phyloP scores from a whole-genome alignment of 2,888 invertebrate species.

The Meteorus cinctellus region DNA sequence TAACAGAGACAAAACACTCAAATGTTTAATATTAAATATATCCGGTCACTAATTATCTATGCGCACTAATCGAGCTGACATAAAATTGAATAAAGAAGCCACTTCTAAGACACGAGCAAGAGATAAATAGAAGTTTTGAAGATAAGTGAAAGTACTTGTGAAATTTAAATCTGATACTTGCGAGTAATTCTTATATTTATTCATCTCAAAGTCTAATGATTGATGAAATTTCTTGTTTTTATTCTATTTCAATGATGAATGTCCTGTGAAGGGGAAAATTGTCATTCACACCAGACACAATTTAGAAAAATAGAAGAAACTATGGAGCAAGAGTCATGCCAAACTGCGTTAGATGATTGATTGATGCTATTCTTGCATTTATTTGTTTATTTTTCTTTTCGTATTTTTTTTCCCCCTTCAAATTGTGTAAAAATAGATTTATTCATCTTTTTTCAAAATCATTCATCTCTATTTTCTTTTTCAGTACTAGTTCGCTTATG shows the following conservation, averaged over 20 bases:
- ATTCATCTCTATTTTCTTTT: neutral
- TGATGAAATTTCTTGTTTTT: neutral
- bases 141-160: neutral
- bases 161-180: neutral
- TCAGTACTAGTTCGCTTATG: slow-evolving; percentile 1
- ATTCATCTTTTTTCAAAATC: slow-evolving; percentile 26
- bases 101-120: neutral
- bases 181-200: neutral
- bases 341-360: slow-evolving; percentile 24
- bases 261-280: neutral
- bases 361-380: neutral
- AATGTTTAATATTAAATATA: neutral
- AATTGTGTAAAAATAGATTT: slow-evolving; percentile 45
- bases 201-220: neutral
- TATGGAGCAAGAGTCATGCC: slow-evolving; percentile 25
- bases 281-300: slow-evolving; percentile 34
- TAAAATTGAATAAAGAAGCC: neutral
- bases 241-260: neutral
- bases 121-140: neutral
- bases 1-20: neutral
- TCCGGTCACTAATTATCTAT: neutral
- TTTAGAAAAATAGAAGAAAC: slow-evolving; percentile 46
- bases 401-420: neutral
- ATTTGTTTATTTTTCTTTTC: neutral
- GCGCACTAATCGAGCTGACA: neutral